phyloP scores from a whole-genome alignment of 2,888 invertebrate genomes.

The Drosophila prolongata region DNA sequence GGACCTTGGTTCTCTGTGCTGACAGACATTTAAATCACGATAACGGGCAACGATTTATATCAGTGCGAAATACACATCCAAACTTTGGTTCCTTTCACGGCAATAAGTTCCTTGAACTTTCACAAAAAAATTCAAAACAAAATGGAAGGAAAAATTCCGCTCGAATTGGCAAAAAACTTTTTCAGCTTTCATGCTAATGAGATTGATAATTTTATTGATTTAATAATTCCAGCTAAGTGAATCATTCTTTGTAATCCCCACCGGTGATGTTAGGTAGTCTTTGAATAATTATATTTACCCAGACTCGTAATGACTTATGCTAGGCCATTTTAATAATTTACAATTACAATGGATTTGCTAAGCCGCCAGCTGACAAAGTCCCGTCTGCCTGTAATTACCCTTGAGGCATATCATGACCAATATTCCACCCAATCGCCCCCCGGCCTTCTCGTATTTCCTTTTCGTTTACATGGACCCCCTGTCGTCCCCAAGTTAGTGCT shows the following conservation, averaged over 20 bases:
- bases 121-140: background rate
- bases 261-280: constrained; percentile 30
- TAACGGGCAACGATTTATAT: constrained; percentile 22
- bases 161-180: constrained; percentile 17
- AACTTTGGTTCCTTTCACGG: constrained; percentile 22
- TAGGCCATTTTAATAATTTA: constrained; percentile 31
- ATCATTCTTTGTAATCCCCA: constrained; percentile 12
- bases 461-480: constrained; percentile 8
- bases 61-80: constrained; percentile 4
- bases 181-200: constrained; percentile 15
- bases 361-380: constrained; percentile 27
- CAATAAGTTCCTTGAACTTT: constrained; percentile 34
- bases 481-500: constrained; percentile 4
- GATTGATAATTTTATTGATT: constrained; percentile 64
- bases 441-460: constrained; percentile 2
- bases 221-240: constrained; percentile 51
- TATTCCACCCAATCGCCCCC: constrained; percentile 3
- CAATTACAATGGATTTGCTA: constrained; percentile 19
- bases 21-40: constrained; percentile 29
- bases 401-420: constrained; percentile 11
- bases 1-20: constrained; percentile 25
- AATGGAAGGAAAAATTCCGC: background rate
- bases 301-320: constrained; percentile 26
- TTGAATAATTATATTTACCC: constrained; percentile 23
- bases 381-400: constrained; percentile 25